Evolutionary conservation across 2,113 vertebrate genomes (phyloP).

Genomic region (Sinocyclocheilus anshuiensis): DNA sequence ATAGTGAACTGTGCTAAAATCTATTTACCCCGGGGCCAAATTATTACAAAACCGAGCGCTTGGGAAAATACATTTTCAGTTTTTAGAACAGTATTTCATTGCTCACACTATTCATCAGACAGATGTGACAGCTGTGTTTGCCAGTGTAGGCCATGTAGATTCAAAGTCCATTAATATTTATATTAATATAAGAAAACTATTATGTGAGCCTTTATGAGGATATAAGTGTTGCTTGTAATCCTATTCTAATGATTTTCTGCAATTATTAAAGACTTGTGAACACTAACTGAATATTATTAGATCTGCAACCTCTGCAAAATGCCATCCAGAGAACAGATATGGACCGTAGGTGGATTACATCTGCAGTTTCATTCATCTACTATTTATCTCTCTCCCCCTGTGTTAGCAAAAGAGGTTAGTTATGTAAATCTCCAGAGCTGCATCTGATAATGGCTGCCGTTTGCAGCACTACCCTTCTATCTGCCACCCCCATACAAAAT

Average conservation of each 20-base stretch:
- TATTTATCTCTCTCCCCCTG: constrained; percentile 3
- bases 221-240: not conserved
- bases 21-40: fast-evolving
- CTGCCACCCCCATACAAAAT: constrained; percentile 21
- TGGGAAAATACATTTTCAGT: not conserved
- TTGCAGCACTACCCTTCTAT: not conserved
- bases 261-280: not conserved
- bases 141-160: not conserved
- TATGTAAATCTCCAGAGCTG: constrained; percentile 36
- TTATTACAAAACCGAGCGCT: not conserved
- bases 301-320: constrained; percentile 38
- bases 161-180: not conserved
- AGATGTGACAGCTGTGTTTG: not conserved
- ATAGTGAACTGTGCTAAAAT: not conserved
- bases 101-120: not conserved
- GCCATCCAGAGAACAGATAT: constrained; percentile 5
- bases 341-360: constrained; percentile 29
- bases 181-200: not conserved
- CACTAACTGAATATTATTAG: not conserved
- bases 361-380: constrained; percentile 11
- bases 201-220: not conserved
- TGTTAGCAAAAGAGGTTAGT: constrained; percentile 26
- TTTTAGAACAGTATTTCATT: not conserved
- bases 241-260: not conserved
- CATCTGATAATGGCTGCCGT: constrained; percentile 2